Base-by-base conservation (phyloP, 1,140 invertebrate genomes). In the Halyomorpha halys region DNA sequence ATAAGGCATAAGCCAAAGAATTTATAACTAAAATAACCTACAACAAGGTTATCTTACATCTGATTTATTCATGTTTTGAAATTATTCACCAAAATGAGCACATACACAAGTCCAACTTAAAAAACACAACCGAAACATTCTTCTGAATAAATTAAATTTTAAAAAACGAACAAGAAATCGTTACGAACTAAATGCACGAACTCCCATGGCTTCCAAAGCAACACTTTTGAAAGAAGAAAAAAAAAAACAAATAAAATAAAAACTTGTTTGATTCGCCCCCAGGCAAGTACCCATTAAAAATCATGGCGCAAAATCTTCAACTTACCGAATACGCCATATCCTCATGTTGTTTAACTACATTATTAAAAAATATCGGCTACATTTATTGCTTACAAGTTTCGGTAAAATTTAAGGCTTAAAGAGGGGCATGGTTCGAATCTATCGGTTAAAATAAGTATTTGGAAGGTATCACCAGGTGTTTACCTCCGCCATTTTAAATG, bases 61-160 rank as follows among this genome's bases (percentile, higher is more conserved):
- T 56, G 53, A 56, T 56, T 56, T 56, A 56, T 56, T 56, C 53
- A 56, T 56, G 18, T 56, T 56, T 56, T 56, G 53, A 56, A 56
- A 56, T 56, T 56, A 56, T 56, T 56, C 53, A 56, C 53, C 53
- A 56, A 56, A 56, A 56, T 56, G 53, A 56, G 19, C 23, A 23
- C 23, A 56, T 19, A 23, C 53, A 19, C 53, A 25, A 56, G 53
- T 56, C 18, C 53, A 56, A 8, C 53, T 56, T 56, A 23, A 23
- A 19, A 56, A 25, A 23, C 23, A 16, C 23, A 56, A 23, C 23
- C 23, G 19, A 56, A 56, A 21, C 53, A 56, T 56, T 25, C 53
- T 56, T 23, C 23, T 14, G 8, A 56, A 16, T 56, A 21, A 56
- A 56, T 23, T 27, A 25, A 56, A 23, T 56, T 39, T 11, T 39